Base-by-base conservation (phyloP, 2,797 vertebrate genomes). In the Poeciliopsis gracilis region DNA sequence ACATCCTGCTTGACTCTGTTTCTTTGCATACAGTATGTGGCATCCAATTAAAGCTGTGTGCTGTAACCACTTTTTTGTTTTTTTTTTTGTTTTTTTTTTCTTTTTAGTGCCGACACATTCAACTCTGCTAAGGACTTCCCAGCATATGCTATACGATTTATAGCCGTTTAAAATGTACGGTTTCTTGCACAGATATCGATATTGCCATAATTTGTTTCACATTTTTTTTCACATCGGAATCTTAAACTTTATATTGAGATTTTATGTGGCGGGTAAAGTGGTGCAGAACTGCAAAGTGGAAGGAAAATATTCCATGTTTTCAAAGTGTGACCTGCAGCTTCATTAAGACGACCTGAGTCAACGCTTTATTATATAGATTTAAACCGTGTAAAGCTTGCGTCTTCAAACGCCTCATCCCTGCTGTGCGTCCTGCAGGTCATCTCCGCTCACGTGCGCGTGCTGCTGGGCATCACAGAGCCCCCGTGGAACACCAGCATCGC, bases 381-480 rank as follows among this genome's bases (percentile, higher is more conserved):
- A 55, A 43, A 59, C 30, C 12, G 46, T 78, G 69, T 79, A 77
- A 89, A 90, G 38, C 3, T 2, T 63, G 25, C 66, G 46, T 79
- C 75, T 86, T 87, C 83, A 90, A 88, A 89, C 77, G 57, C 53
- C 57, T 82, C 28, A 70, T 41, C 46, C 82, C 76, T 28, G 82
- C 88, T 71, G 88, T 92, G 85, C 30, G 51, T 95, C 78, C 96
- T 90, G 84, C 95, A 99, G 98, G 91, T 86, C 72, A 96, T 99
- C 91, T 96, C 96, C 77, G 89, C 8, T 43, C 92, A 88, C 0
- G 94, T 97, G 15, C 94, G 94, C 2, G 90, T 96, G 72, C 90
- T 98, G 72, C 94, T 99, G 87, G 93, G 94, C 55, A 95, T 96
- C 85, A 92, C 94, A 66, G 96, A 97, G 59, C 94, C 96, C 41